Base-by-base conservation (phyloP, 1,140 invertebrate genomes). In the Papilio polytes region DNA sequence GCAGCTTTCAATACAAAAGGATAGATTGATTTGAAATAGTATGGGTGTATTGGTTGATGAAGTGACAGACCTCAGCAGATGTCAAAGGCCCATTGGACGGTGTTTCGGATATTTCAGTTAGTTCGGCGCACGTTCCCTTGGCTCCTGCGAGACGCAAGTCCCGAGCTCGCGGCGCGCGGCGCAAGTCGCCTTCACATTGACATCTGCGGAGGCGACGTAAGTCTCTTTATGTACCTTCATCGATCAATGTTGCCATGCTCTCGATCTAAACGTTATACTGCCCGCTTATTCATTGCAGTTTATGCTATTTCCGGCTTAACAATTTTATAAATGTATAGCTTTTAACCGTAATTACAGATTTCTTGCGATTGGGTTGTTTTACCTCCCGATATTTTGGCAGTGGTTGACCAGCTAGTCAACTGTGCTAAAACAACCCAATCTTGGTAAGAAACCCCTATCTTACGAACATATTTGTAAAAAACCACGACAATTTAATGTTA, bases 91-190 rank as follows among this genome's bases (percentile, higher is more conserved):
- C 53, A 78, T 66, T 41, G 46, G 48, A 53, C 31, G 22, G 77
- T 63, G 53, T 78, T 78, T 78, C 77, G 77, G 77, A 36, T 66
- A 41, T 78, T 78, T 78, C 77, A 78, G 77, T 78, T 78, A 78
- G 77, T 78, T 78, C 77, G 77, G 31, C 77, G 77, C 56, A 78
- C 77, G 20, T 78, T 78, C 77, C 77, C 77, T 78, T 78, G 77
- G 77, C 77, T 78, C 56, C 56, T 78, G 77, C n/a, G 77, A 63
- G 77, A 78, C 77, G 36, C 77, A 18, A 63, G 77, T 44, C 77
- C 77, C 77, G 77, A 78, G 56, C 31, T 6, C 77, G 77, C 63
- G 7, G 53, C 53, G 15, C 4, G 36, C 36, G 36, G 36, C 36
- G 36, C 36, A 41, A 48, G 56, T 78, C 77, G 53, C 77, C n/a